These are phyloP conservation scores for Drosophila neonasuta DNA, from an alignment of 2,888 invertebrate species.

Conservation along the genomic window DNA sequence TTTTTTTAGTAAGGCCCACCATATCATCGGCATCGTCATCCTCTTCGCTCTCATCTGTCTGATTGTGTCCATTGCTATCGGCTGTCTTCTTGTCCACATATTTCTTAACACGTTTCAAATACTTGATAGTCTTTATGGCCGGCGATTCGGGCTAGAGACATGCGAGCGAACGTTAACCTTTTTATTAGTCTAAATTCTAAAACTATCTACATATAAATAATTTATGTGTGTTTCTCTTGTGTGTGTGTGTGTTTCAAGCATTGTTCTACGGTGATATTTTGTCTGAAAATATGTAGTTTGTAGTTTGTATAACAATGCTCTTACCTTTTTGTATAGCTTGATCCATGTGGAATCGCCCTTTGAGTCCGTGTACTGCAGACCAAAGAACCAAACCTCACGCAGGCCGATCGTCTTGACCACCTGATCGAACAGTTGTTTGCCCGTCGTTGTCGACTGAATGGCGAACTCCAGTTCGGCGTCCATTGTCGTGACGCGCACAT, in stretches of 20 bases:
- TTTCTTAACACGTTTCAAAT: conserved; percentile 82
- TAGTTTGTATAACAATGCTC: conserved; percentile 51
- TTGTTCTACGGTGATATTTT: background rate
- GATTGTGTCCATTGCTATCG: conserved; percentile 71
- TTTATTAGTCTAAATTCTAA: conserved; percentile 15
- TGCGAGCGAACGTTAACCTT: conserved; percentile 6
- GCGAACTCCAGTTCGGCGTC: conserved; percentile 99
- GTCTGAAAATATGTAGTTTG: no score
- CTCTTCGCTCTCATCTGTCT: conserved; percentile 82
- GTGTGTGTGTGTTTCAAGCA: background rate
- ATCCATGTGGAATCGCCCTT: conserved; percentile 99
- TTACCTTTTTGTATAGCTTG: conserved; percentile 99
- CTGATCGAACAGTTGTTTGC: conserved; percentile 99
- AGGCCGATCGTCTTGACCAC: conserved; percentile 99
- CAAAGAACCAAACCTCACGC: conserved; percentile 99
- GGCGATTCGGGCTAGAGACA: conserved; percentile 80
- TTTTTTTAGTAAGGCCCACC: conserved; percentile 84
- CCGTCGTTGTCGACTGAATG: conserved; percentile 99
- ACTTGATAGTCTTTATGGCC: conserved; percentile 82
- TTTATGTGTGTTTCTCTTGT: background rate
- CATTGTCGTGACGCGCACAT: conserved; percentile 99
- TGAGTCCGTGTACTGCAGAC: conserved; percentile 98
- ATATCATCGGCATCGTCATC: conserved; percentile 88
- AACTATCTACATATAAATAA: conserved; percentile 1
- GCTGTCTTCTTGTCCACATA: conserved; percentile 82